Evolutionary conservation across 2,113 vertebrate genomes (phyloP).

Genomic region (Micronycteris hirsuta): DNA sequence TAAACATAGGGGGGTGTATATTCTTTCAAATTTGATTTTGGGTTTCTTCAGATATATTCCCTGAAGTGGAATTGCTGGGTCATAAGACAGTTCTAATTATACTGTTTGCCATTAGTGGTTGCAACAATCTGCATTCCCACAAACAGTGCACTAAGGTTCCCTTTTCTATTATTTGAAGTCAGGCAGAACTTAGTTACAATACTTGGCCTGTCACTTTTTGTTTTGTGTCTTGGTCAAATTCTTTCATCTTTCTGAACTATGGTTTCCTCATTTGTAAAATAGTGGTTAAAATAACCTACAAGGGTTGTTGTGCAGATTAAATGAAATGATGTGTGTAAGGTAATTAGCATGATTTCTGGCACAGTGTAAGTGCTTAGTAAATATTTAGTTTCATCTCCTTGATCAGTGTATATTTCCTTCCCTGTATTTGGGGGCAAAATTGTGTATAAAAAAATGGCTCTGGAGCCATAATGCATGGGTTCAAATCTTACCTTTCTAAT

Average conservation of each 20-base stretch:
- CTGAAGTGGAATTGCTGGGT: too few species aligned
- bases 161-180: background rate
- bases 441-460: background rate
- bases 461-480: too few species aligned
- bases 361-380: background rate
- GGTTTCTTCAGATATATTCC: too few species aligned
- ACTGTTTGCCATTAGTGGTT: too few species aligned
- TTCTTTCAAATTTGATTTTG: too few species aligned
- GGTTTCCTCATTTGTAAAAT: background rate
- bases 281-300: background rate
- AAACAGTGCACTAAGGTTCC: background rate
- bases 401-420: background rate
- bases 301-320: background rate
- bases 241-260: background rate
- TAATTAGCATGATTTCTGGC: background rate
- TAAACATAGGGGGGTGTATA: too few species aligned
- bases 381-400: background rate
- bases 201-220: background rate
- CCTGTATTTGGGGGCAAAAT: background rate
- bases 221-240: background rate
- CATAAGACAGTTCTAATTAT: too few species aligned
- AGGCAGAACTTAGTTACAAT: background rate
- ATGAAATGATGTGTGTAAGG: background rate
- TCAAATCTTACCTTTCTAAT: too few species aligned
- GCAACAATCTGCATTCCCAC: background rate